Evolutionary conservation across 2,113 vertebrate genomes (phyloP).

Genomic region (Sclerurus mexicanus): DNA sequence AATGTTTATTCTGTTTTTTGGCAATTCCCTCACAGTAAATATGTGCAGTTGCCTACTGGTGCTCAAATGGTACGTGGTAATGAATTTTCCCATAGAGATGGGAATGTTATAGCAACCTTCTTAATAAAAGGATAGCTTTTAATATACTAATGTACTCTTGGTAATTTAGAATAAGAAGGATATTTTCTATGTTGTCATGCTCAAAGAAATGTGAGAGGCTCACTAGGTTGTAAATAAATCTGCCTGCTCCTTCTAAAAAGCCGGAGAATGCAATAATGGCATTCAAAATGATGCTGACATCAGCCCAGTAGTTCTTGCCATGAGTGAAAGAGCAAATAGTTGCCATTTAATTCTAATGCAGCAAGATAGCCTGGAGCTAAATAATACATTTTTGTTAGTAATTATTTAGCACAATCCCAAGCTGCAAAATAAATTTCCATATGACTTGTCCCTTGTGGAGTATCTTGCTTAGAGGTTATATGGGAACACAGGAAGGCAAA

Average conservation of each 20-base stretch:
- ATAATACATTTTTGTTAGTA: conserved; percentile 65
- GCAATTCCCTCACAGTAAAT: neutral
- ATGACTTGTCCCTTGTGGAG: neutral
- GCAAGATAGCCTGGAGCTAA: conserved; percentile 14
- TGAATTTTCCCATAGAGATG: neutral
- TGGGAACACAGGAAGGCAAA: conserved; percentile 10
- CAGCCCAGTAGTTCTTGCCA: neutral
- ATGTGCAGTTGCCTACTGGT: neutral
- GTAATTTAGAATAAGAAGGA: neutral
- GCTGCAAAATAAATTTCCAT: conserved; percentile 56
- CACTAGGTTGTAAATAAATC: conserved; percentile 18
- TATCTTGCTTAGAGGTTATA: neutral
- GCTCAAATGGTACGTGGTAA: neutral
- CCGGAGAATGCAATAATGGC: neutral
- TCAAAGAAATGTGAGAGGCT: neutral
- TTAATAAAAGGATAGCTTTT: neutral
- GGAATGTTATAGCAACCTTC: neutral
- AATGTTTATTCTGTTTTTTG: neutral
- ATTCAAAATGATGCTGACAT: conserved; percentile 22
- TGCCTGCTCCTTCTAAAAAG: neutral
- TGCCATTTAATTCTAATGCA: conserved; percentile 44
- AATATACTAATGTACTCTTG: neutral
- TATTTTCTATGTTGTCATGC: neutral
- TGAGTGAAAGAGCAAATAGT: neutral
- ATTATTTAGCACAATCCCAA: conserved; percentile 61